These are phyloP conservation scores for Xiphorhynchus erythropygius DNA, from an alignment of 2,797 vertebrate genomes.

Conservation along the genomic window DNA sequence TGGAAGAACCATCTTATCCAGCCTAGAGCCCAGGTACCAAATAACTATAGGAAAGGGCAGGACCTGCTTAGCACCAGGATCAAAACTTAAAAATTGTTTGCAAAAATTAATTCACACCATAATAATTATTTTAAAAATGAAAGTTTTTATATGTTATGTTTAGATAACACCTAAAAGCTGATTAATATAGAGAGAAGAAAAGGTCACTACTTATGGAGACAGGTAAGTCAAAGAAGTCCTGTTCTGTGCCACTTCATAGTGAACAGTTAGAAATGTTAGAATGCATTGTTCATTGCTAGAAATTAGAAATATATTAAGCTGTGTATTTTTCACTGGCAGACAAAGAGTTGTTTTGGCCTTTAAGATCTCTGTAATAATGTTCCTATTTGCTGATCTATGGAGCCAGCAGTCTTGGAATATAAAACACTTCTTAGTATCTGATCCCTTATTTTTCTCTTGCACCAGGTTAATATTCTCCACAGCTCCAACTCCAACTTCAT, in stretches of 20 bases:
- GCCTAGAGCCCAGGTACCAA: background rate
- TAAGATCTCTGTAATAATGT: background rate
- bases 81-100: background rate
- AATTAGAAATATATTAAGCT: background rate
- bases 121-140: background rate
- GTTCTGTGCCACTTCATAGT: background rate
- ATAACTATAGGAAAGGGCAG: background rate
- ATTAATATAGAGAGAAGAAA: background rate
- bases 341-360: background rate
- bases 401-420: background rate
- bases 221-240: background rate
- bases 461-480: slow-evolving; percentile 88
- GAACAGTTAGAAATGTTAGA: background rate
- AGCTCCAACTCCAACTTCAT: slow-evolving; percentile 79
- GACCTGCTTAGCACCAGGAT: background rate
- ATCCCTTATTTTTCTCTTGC: background rate
- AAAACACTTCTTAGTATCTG: background rate
- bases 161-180: background rate
- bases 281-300: background rate
- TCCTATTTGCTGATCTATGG: background rate
- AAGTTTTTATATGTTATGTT: background rate
- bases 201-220: background rate
- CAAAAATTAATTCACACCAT: too few relatives aligned
- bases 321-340: background rate
- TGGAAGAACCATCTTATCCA: background rate